Evolutionary conservation across 2,888 invertebrate genomes (phyloP), one percentile per base, ranked within the genome.

Genomic region (Dorcus hopei): DNA sequence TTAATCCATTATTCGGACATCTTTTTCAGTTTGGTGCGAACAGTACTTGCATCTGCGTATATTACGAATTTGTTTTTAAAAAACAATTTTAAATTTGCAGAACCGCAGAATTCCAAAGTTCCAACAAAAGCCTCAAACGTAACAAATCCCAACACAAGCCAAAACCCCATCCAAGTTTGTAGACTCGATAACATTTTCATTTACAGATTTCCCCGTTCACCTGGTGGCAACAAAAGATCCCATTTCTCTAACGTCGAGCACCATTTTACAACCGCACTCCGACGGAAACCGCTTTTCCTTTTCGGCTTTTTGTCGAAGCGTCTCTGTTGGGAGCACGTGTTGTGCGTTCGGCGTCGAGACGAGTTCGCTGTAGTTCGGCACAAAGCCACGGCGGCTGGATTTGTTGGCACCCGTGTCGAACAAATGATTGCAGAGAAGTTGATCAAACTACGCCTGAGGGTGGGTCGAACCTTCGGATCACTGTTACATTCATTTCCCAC

Each of bases 361-460:
- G 50, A 54, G 57, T 60, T 60, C 57, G 59, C 57, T 59, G 61
- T 59, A 57, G 53, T 54, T 61, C 59, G 52, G 57, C 54, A 70
- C 69, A 70, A 71, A 71, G 72, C 72, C 69, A 68, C 69, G 67
- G 70, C 65, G 66, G 68, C 69, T 72, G 77, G 77, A 79, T 79
- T 79, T 79, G 78, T 78, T 76, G 78, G 76, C 78, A 74, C 76
- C 75, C 75, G 74, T 78, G 79, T 79, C 76, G 78, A 75, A 79
- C 79, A 79, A 79, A 79, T 79, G 78, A 79, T 77, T 77, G 73
- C 70, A 71, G 74, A 72, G 74, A 73, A 77, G 74, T 76, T 76
- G 76, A 76, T 76, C 75, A 75, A 77, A 76, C 70, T 74, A 53
- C 49, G 60, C 60, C 60, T 54, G 49, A 51, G 54, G 60, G 57